Base-by-base conservation (phyloP, 2,888 invertebrate species). In the Laspeyria flexula region DNA sequence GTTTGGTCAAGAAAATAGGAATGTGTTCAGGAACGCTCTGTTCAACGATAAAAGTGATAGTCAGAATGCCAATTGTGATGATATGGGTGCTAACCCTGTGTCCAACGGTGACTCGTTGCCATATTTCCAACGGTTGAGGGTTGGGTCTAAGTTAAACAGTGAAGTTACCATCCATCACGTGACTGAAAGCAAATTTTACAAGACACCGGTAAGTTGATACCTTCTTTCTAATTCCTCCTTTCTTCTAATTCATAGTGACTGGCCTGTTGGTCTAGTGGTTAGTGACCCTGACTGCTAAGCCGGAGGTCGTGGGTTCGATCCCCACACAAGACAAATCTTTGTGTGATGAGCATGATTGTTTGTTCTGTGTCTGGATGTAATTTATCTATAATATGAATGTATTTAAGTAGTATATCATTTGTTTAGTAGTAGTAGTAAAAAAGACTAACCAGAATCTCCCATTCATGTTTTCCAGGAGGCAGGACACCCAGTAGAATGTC, bases 131-230 rank as follows among this genome's bases (percentile, higher is more conserved):
- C 52, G 91, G 33, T 41, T 92, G 30, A 57, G 92, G 1, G 92
- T 89, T 0, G 92, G 92, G 0, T 86, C 91, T 0, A 87, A 90
- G 64, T 31, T 92, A 25, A 92, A 92, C 30, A 91, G 79, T 13
- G 92, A 92, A 43, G 91, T 92, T 0, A 89, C 92, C 0, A 90
- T 92, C 44, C 92, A 92, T 33, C 91, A 88, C 42, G 92, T 92
- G 0, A 86, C 88, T 0, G 92, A 92, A 29, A 91, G 91, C 7
- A 92, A 91, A 59, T 90, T 90, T 51, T 91, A 90, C 43, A 90
- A 88, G 9, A 83, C 83, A 29, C 87, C 86, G 86, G 91, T 89
- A 25, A 41, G 85, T 73, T n/a, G n/a, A n/a, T n/a, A n/a, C n/a
- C n/a, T n/a, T n/a, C n/a, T n/a, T n/a, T n/a, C n/a, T n/a, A n/a